Evolutionary conservation across 2,888 invertebrate species (phyloP), one percentile per base, ranked within the genome.

Genomic region (Venustoraphidia nigricollis): DNA sequence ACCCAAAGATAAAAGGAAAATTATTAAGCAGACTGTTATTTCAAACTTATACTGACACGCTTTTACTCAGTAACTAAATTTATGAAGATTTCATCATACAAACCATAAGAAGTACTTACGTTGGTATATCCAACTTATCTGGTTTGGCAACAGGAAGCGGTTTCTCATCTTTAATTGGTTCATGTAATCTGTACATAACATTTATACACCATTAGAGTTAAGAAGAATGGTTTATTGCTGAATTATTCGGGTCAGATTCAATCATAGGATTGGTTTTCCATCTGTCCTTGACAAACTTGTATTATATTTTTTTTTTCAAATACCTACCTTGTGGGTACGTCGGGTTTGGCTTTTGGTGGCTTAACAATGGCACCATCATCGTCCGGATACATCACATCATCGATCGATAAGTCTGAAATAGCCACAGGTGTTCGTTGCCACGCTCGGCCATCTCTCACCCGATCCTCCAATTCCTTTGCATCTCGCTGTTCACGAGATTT

Each of bases 381-480:
- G 53, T 61, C 60, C 3, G 62, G 62, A 52, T 61, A 62, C 45
- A 44, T 50, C 10, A 62, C 53, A 46, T 52, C 48, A 49, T 59
- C 59, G 43, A 61, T 56, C 10, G 53, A 51, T 27, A 27, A 27
- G 6, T 27, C 27, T 27, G 27, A 3, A 27, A 51, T 52, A 10
- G 60, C 59, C 45, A 52, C 52, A 44, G 47, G 47, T 53, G 45
- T 34, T 56, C 57, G 27, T 41, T 36, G 3, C 41, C 49, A 50
- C 45, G 47, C 10, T 37, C 48, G 40, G 45, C 47, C 40, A 48
- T 43, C 36, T 35, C 48, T 47, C 38, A 45, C 35, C 41, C 45
- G 17, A 34, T 64, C 59, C 53, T 68, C 61, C 9, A 70, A 69
- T 36, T 70, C 58, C 52, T 69, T 70, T 17, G 69, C 70, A 61